Evolutionary conservation across 92 coral and sea anemone genomes (phyloP), one percentile per base, ranked within the genome.

Genomic region (Phenganax stokvisi): DNA sequence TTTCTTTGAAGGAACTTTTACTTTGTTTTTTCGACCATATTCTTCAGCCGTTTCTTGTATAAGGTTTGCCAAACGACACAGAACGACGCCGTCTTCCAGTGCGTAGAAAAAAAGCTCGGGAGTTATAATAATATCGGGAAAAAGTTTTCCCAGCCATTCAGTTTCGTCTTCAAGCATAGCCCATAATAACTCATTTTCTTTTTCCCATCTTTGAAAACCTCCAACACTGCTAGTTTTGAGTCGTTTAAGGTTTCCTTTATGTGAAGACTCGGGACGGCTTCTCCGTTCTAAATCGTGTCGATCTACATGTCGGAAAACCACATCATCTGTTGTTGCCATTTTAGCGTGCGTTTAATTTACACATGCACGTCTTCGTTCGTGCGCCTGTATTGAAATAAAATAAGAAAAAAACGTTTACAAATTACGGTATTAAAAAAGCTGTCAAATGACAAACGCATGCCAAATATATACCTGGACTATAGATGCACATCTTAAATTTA

Each of bases 141-240:
- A 96, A 12, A 96, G 84, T 73, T 89, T 86, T 10, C 88, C 88
- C 10, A 96, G 73, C 99, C 99, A 96, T 60, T 89, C 92, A 71
- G 92, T 92, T 75, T 92, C 97, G 66, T 96, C 99, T 76, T 96
- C 99, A 27, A 96, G 89, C 99, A 96, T 96, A 4, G 99, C 99
- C 80, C 89, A 96, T 20, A 96, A 90, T 13, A 96, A 87, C 66
- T 96, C 99, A 84, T 96, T 96, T 66, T 96, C 99, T 75, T 96
- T 96, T 80, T 96, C 99, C 99, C 99, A 96, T 54, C 99, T 90
- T 74, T 92, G 92, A 13, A 85, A 84, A 69, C 99, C 92, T 59
- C 91, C 94, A 60, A 96, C 86, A 60, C 99, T 96, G 84, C 87
- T 96, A 71, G 99, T 92, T 81, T 96, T 96, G 7, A 96, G 87